These are phyloP conservation scores for zebrafish (Danio rerio) DNA, from an alignment of 2,113 vertebrate genomes.

Conservation along the genomic window GRCz12tu NC_133198.1:16869501-16870000, in stretches of 20 bases:
- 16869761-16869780: background rate
- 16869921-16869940: constrained; percentile 10
- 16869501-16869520: no score
- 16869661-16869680: background rate
- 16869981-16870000: constrained; percentile 12
- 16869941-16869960: background rate
- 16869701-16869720: background rate
- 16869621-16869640: background rate
- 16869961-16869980: background rate
- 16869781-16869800: background rate
- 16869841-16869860: background rate
- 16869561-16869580: background rate
- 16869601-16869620: background rate
- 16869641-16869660: background rate
- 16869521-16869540: no score
- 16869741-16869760: background rate
- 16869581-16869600: background rate
- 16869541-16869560: background rate
- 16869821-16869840: constrained; percentile 2
- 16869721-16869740: no score
- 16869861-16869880: background rate
- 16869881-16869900: constrained; percentile 3
- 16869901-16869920: constrained; percentile 3
- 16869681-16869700: background rate
- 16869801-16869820: background rate